Evolutionary conservation across 2,888 invertebrate genomes (phyloP), one percentile per base, ranked within the genome.

Genomic region (Caenorhabditis sp.): DNA sequence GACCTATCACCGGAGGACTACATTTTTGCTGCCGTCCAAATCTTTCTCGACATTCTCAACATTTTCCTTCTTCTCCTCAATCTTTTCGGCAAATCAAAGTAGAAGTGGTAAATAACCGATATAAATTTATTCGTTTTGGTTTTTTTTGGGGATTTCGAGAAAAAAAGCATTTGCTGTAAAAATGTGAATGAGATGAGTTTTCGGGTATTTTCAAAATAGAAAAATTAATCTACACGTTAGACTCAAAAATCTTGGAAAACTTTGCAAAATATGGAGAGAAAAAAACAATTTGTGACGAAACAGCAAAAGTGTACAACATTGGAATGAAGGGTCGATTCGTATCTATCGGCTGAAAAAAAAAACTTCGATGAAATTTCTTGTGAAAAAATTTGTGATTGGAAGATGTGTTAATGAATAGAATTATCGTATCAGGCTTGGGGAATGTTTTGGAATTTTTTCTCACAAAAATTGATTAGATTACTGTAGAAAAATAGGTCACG

Each of bases 41-140:
- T 92, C 65, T 92, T 92, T 86, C 88, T 92, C 69, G 92, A 92
- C 82, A 90, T 92, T 62, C 89, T 92, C 78, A 88, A 91, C 70
- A 88, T 92, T 60, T 92, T 91, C 88, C 88, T 91, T 83, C 90
- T 91, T 67, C 65, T 91, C 43, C 89, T 92, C 50, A 78, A 78
- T 50, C 69, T 85, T 58, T 76, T 85, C 69, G 80, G 81, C 72
- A 65, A 58, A 69, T 65, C 68, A 66, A 64, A 69, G 31, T 26
- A 53, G 12, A 21, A 50, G 4, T 1, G 21, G 21, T n/a, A n/a
- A n/a, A n/a, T n/a, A n/a, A n/a, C n/a, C n/a, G n/a, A n/a, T n/a
- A n/a, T n/a, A n/a, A n/a, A n/a, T n/a, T n/a, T n/a, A n/a, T n/a
- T n/a, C n/a, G n/a, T n/a, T n/a, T n/a, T n/a, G n/a, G n/a, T n/a